These are phyloP conservation scores for Sibirionetta formosa DNA, from an alignment of 2,797 vertebrate genomes.

Conservation along the genomic window DNA sequence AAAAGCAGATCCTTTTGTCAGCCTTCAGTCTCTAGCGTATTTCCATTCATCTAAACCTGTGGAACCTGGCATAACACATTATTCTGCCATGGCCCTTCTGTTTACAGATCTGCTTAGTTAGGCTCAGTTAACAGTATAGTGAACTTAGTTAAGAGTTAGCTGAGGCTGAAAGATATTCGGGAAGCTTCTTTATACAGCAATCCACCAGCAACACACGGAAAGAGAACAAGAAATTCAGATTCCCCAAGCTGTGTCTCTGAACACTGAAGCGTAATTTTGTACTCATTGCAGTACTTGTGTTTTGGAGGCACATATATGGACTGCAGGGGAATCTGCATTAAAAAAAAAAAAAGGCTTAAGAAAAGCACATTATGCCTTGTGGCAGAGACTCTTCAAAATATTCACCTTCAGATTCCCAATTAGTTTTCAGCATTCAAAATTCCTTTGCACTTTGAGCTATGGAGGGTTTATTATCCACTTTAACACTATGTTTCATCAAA, in stretches of 20 bases:
- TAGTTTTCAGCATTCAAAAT: not conserved
- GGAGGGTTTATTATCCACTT: not conserved
- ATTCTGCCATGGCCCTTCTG: not conserved
- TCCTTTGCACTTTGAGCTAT: slow-evolving; percentile 12
- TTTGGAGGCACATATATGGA: not conserved
- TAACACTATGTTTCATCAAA: not conserved
- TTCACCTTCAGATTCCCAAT: not conserved
- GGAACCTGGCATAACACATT: not conserved
- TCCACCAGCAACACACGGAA: not conserved
- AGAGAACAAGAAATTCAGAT: not conserved
- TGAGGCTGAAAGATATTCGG: not conserved
- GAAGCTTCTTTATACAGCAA: not conserved
- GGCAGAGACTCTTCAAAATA: not conserved
- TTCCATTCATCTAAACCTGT: not conserved
- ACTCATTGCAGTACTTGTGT: not conserved
- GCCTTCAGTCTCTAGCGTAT: not conserved
- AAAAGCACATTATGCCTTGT: not conserved
- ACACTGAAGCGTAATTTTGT: fast-evolving
- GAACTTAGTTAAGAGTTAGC: not conserved
- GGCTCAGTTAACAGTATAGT: not conserved
- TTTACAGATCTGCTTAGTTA: not conserved
- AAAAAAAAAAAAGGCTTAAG: not conserved
- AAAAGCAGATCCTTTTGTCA: not conserved
- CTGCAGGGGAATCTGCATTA: not conserved
- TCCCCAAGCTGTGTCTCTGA: not conserved